Percentiles rank a stretch among this genome's conserved stretches.
Conservation (phyloP, 2,797 vertebrate species). For the Distichodus sexfasciatus region DNA sequence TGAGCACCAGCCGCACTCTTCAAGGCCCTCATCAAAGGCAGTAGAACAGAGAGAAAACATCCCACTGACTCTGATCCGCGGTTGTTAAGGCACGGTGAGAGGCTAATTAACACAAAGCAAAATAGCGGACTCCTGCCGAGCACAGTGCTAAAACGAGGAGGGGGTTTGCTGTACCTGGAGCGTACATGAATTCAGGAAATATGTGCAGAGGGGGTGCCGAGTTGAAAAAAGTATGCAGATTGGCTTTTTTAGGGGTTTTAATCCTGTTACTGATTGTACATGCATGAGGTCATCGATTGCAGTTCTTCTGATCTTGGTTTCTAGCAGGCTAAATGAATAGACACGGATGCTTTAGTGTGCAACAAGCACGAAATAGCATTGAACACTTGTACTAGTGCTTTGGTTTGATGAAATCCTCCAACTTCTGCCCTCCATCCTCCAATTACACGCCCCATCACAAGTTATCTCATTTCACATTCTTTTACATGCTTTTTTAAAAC, state of each 20-base stretch:
- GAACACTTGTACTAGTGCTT: not conserved
- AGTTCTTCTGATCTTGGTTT: constrained; percentile 35
- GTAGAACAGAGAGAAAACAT: constrained; percentile 64
- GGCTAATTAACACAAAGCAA: constrained; percentile 77
- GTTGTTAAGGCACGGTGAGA: constrained; percentile 55
- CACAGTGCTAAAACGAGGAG: constrained; percentile 51
- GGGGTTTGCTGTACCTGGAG: constrained; percentile 53
- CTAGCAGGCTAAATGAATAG: constrained; percentile 2
- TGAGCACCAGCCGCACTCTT: constrained; percentile 54
- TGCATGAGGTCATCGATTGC: constrained; percentile 34
- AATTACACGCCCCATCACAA: not conserved
- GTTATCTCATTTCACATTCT: not conserved
- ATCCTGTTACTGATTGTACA: constrained; percentile 12
- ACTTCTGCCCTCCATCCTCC: not conserved
- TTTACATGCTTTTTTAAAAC: not conserved
- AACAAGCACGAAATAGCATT: constrained; percentile 31
- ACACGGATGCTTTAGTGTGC: constrained; percentile 4
- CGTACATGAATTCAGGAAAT: constrained; percentile 44
- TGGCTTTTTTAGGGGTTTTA: constrained; percentile 13
- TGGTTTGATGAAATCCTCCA: not conserved
- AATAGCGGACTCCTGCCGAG: constrained; percentile 54
- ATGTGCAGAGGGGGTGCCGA: constrained; percentile 9
- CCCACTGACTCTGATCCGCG: constrained; percentile 62
- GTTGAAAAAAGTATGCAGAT: constrained; percentile 44
- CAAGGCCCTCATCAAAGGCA: constrained; percentile 74